Evolutionary conservation across 2,888 invertebrate species (phyloP).

Genomic region (Carpatolechia fugitivella): DNA sequence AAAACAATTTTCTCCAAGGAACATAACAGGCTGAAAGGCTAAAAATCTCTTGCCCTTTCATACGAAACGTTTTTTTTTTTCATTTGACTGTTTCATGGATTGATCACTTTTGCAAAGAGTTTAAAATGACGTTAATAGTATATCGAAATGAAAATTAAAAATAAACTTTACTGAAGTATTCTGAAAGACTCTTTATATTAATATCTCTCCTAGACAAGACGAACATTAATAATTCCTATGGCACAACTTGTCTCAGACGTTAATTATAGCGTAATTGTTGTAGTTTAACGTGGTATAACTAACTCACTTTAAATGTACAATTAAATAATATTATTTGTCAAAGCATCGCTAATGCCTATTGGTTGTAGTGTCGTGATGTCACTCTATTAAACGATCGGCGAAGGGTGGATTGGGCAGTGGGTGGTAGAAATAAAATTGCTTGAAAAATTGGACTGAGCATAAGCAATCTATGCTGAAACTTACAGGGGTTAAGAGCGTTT

Average conservation of each 20-base stretch:
- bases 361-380: constrained; percentile 34
- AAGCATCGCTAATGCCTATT: constrained; percentile 14
- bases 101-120: no score
- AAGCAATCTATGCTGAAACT: background rate
- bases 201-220: background rate
- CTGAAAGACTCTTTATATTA: background rate
- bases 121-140: no score
- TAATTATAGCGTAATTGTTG: constrained; percentile 16
- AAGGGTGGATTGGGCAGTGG: constrained; percentile 16
- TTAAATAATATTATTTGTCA: constrained; percentile 32
- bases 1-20: no score
- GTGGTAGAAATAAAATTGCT: background rate
- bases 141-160: no score
- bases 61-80: no score
- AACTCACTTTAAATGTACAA: constrained; percentile 13
- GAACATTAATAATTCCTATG: constrained; percentile 7
- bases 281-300: constrained; percentile 11
- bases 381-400: constrained; percentile 26
- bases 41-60: no score
- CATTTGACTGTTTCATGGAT: no score
- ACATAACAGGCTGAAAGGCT: no score
- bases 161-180: background rate
- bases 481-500: no score
- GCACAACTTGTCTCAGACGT: constrained; percentile 11
- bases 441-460: background rate